Base-by-base conservation (phyloP, 2,888 invertebrate species). In the Galerucella calmariensis region DNA sequence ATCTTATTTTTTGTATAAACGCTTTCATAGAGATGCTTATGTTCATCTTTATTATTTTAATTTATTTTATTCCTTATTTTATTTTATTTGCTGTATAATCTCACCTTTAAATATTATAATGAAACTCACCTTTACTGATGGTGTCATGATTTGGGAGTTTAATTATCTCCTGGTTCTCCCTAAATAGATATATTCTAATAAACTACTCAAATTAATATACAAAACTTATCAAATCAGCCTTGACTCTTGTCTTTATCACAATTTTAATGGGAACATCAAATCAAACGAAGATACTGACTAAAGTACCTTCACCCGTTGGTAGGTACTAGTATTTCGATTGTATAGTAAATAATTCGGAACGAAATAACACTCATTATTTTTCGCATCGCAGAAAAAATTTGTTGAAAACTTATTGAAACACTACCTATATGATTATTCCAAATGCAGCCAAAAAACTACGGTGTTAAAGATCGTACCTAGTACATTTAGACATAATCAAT, bases 121-220 rank as follows among this genome's bases (percentile, higher is more conserved):
- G 10, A 56, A 27, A 27, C 61, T 61, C n/a, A 61, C 61, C 61
- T 61, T 61, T 16, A 61, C 61, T 61, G 61, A 61, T n/a, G 61
- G 61, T 61, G 35, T 35, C 61, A 61, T 61, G 9, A 11, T 16
- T 56, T 56, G 8, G 56, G 56, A 16, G n/a, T 16, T 9, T 16
- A n/a, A 8, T 9, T 16, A 51, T 20, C 56, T 56, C 9, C 16
- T 16, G 56, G 1, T 56, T 20, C 20, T 6, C 16, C 2, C 11
- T 16, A 20, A 56, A 56, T 56, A 20, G 20, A 56, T 16, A 56
- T 56, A 56, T 56, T 56, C 20, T 20, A 56, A 56, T 16, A 56
- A 20, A 16, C 20, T 20, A 8, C 16, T 56, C 20, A 56, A 16
- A 56, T 56, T 20, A 56, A 56, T 56, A 56, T 20, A 16, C 9